Base-by-base conservation (phyloP, 2,797 vertebrate genomes). In the Mormyrus proboscirostris region DNA sequence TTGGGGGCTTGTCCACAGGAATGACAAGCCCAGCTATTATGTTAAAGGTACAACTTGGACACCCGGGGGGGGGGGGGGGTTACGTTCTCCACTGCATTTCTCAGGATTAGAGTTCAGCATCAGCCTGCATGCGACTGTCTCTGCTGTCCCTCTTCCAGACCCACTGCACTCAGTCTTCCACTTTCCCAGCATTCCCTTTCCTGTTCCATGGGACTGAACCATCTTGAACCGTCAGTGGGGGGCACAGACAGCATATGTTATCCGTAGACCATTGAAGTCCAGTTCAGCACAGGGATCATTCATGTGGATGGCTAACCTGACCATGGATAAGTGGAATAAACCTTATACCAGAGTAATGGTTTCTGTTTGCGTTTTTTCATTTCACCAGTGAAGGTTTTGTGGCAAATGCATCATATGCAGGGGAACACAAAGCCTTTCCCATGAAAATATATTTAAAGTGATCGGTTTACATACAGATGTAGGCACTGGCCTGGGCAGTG, bases 181-280 rank as follows among this genome's bases (percentile, higher is more conserved):
- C 92, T 93, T 94, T 95, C 95, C 95, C 95, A 94, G 94, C 94
- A 96, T 96, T 95, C 95, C 95, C 94, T 94, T 94, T 93, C 94
- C 93, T 94, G 94, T 93, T 93, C 92, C 94, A 93, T 93, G 94
- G 93, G 94, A 94, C 93, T 94, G 91, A 93, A 90, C 85, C 90
- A 92, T 88, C 87, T 91, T 57, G 82, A 91, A 22, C n/a, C n/a
- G 8, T 59, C 89, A 19, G 85, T n/a, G 73, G 19, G 90, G 89
- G 90, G 79, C 90, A 92, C 93, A 94, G 94, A 93, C 91, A 92
- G 90, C 82, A 88, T 84, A 5, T 55, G 50, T 50, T 50, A 76
- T 86, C 91, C 92, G 92, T 90, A 92, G 91, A 90, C 79, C 86
- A n/a, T 92, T 92, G 88, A 90, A 92, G 91, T 73, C 29, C 94